Conservation (phyloP, 2,888 invertebrate species). For the Netelia melanura region DNA sequence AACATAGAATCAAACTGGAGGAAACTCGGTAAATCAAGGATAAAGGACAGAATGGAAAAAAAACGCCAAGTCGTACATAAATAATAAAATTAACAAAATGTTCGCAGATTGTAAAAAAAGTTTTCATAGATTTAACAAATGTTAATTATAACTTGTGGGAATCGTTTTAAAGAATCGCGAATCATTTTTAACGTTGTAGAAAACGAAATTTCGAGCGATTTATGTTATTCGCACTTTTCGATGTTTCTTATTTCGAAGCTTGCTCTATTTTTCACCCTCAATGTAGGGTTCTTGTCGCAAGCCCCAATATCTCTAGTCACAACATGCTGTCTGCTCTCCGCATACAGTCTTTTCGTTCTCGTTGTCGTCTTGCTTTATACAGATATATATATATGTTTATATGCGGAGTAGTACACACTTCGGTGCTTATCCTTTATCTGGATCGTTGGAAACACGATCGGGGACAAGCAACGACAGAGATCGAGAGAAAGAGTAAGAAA, state of each 20-base stretch:
- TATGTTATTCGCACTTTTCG: no score
- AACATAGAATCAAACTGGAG: not conserved
- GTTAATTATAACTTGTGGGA: not conserved
- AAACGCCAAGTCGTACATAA: no score
- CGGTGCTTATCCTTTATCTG: slow-evolving; percentile 34
- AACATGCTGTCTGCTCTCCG: not conserved
- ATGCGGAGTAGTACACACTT: not conserved
- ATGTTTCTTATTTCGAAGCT: not conserved
- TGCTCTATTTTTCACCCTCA: not conserved
- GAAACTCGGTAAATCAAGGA: no score
- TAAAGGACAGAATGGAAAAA: no score
- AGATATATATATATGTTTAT: not conserved
- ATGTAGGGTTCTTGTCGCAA: not conserved
- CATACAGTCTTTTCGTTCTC: not conserved
- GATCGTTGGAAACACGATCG: slow-evolving; percentile 42
- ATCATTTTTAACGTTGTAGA: no score
- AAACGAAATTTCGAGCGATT: no score
- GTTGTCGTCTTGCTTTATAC: not conserved
- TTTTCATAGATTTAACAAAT: not conserved
- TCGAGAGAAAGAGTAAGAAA: not conserved
- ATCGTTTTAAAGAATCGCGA: no score
- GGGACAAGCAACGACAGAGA: slow-evolving; percentile 28
- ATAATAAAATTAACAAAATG: no score
- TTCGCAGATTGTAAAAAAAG: no score
- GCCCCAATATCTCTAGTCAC: not conserved